Evolutionary conservation across 2,113 vertebrate species (phyloP).

Genomic region (Orientallactaga bullata): DNA sequence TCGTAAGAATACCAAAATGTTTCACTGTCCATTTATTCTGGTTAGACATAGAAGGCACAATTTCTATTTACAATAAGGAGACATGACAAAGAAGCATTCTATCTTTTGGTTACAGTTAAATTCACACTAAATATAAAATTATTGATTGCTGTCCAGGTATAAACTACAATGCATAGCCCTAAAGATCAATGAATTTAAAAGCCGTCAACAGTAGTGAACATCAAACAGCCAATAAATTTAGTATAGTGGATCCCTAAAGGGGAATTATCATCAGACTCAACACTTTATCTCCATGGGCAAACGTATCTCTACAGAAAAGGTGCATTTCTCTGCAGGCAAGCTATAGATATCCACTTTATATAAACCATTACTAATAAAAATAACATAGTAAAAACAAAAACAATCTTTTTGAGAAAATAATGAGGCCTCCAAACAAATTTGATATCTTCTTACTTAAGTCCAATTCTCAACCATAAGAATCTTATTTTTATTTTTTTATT

Average conservation of each 20-base stretch:
- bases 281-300: slow-evolving; percentile 57
- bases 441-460: neutral
- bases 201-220: slow-evolving; percentile 62
- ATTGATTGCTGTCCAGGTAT: slow-evolving; percentile 77
- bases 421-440: slow-evolving; percentile 38
- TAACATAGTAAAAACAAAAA: slow-evolving; percentile 58
- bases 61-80: slow-evolving; percentile 69
- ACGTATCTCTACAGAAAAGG: slow-evolving; percentile 43
- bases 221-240: slow-evolving; percentile 65
- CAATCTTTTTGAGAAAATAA: slow-evolving; percentile 64
- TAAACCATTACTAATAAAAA: slow-evolving; percentile 51
- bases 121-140: slow-evolving; percentile 82
- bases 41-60: slow-evolving; percentile 68
- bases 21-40: slow-evolving; percentile 41
- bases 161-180: slow-evolving; percentile 74
- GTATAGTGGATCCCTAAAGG: slow-evolving; percentile 53
- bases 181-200: slow-evolving; percentile 78
- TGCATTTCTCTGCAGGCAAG: slow-evolving; percentile 31
- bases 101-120: slow-evolving; percentile 77
- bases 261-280: slow-evolving; percentile 52
- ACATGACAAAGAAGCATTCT: slow-evolving; percentile 64
- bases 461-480: neutral
- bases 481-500: too few relatives aligned
- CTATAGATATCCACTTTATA: slow-evolving; percentile 8
- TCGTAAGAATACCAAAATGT: neutral